These are phyloP conservation scores for Plusia festucae DNA, from an alignment of 2,888 invertebrate species.

Conservation along the genomic window DNA sequence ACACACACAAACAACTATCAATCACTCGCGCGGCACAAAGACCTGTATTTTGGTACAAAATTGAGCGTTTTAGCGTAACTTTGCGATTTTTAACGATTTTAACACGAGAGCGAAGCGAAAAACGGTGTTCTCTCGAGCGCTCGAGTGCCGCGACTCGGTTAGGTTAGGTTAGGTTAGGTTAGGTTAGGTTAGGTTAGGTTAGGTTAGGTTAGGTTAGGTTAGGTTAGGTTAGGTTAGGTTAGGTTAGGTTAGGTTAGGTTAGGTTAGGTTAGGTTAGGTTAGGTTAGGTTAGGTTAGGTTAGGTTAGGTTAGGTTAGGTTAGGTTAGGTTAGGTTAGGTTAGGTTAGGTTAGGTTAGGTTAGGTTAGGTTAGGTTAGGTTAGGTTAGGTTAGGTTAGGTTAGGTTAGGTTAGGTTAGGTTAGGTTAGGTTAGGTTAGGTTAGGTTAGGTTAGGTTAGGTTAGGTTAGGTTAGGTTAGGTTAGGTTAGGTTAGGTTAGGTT, in stretches of 20 bases:
- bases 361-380: constrained; percentile 37
- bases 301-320: constrained; percentile 32
- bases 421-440: constrained; percentile 34
- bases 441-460: constrained; percentile 39
- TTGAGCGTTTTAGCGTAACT: no score
- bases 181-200: constrained; percentile 41
- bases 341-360: constrained; percentile 40
- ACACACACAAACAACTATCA: no score
- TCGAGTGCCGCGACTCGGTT: no score
- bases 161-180: no score
- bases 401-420: constrained; percentile 32
- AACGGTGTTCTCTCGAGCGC: no score
- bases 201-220: constrained; percentile 43
- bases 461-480: constrained; percentile 30
- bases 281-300: constrained; percentile 32
- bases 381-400: constrained; percentile 32
- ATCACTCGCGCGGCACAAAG: no score
- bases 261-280: constrained; percentile 41
- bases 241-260: constrained; percentile 45
- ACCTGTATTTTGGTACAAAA: no score
- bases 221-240: constrained; percentile 40
- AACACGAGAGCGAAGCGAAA: no score
- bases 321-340: constrained; percentile 30
- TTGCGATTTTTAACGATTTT: no score
- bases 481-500: constrained; percentile 43